These are phyloP conservation scores for Eumerus sabulonum DNA, from an alignment of 2,888 invertebrate species.

Conservation along the genomic window DNA sequence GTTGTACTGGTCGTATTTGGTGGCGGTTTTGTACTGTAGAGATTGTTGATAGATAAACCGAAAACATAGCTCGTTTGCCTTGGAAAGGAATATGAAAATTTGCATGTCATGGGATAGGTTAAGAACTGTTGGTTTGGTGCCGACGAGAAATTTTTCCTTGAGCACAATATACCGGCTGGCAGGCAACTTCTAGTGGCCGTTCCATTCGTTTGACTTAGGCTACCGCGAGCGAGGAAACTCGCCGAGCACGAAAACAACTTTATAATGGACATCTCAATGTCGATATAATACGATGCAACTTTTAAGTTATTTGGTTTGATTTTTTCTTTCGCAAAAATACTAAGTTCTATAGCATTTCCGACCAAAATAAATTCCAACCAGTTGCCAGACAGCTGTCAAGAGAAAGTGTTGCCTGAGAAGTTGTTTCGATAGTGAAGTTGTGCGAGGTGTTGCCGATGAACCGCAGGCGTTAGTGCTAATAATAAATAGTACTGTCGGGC, in stretches of 20 bases:
- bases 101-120: slow-evolving; percentile 44
- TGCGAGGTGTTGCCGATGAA: too few species aligned
- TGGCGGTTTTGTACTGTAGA: slow-evolving; percentile 34
- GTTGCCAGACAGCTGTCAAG: slow-evolving; percentile 27
- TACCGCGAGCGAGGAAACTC: slow-evolving; percentile 29
- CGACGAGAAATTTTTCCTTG: slow-evolving; percentile 17
- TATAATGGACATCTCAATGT: slow-evolving; percentile 35
- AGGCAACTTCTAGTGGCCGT: slow-evolving; percentile 16
- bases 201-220: slow-evolving; percentile 22
- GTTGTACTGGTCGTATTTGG: not conserved
- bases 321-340: slow-evolving; percentile 15
- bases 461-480: too few species aligned
- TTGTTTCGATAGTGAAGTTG: too few species aligned
- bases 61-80: slow-evolving; percentile 11
- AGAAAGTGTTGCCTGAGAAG: not conserved
- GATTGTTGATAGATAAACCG: not conserved
- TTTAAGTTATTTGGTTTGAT: slow-evolving; percentile 5
- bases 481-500: too few species aligned
- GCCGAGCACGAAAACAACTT: slow-evolving; percentile 43
- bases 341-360: slow-evolving; percentile 20
- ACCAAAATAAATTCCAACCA: slow-evolving; percentile 20
- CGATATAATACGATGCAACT: slow-evolving; percentile 6
- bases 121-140: slow-evolving; percentile 31
- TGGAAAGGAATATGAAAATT: slow-evolving; percentile 12
- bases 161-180: slow-evolving; percentile 38